Evolutionary conservation across 2,113 vertebrate species (phyloP).

Genomic region (Pycnonotus jocosus): DNA sequence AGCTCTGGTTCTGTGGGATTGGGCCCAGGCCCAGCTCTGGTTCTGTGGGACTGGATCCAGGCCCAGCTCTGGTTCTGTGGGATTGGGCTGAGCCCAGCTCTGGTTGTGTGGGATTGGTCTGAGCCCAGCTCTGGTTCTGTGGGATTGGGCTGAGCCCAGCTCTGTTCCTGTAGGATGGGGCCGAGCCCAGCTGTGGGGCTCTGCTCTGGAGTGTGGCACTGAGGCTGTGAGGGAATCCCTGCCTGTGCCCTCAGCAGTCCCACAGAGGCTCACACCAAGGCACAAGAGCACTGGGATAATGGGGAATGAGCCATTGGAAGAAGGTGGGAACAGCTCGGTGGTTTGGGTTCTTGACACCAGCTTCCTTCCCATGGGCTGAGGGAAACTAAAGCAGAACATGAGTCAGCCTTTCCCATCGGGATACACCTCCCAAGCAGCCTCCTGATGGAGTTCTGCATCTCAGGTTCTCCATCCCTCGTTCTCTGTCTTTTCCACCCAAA

Average conservation of each 20-base stretch:
- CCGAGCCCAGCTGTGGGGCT: not conserved
- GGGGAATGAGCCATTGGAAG: not conserved
- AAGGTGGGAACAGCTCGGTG: not conserved
- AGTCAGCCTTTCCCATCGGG: not conserved
- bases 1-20: no score
- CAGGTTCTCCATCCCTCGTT: not conserved
- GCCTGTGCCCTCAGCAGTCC: not conserved
- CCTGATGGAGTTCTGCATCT: not conserved
- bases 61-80: no score
- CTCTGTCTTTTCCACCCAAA: not conserved
- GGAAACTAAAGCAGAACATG: not conserved
- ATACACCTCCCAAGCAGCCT: rapidly evolving
- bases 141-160: not conserved
- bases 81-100: no score
- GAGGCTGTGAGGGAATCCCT: not conserved
- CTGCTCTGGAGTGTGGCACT: not conserved
- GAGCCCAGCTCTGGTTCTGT: not conserved
- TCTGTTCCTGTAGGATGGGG: not conserved
- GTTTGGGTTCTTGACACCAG: not conserved
- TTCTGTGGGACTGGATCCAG: no score
- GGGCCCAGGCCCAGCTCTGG: no score
- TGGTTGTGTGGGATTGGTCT: not conserved
- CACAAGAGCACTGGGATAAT: not conserved
- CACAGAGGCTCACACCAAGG: not conserved
- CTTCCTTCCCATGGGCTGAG: not conserved